These are phyloP conservation scores for Diachasmimorpha longicaudata DNA, from an alignment of 1,140 invertebrate genomes.

Conservation along the genomic window DNA sequence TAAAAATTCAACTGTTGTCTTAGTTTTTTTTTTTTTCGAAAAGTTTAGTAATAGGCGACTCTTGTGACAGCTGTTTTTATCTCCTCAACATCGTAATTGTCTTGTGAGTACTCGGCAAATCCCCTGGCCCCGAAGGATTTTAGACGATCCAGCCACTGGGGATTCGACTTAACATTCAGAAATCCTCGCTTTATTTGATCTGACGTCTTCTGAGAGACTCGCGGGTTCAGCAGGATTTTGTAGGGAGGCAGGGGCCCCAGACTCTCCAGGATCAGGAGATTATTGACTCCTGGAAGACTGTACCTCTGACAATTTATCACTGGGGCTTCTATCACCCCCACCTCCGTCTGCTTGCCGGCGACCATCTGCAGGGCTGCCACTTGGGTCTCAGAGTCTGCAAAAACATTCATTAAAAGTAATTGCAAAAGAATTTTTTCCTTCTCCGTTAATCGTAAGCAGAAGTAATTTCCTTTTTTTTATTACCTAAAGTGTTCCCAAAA, in stretches of 20 bases:
- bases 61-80: constrained; percentile 51
- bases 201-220: constrained; percentile 44
- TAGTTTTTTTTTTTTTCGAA: not conserved
- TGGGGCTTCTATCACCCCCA: constrained; percentile 64
- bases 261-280: constrained; percentile 60
- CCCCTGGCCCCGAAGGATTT: constrained; percentile 36
- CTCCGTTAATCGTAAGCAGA: too few relatives aligned
- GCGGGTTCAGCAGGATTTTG: constrained; percentile 62
- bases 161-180: constrained; percentile 46
- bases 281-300: constrained; percentile 54
- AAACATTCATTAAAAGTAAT: constrained; percentile 1
- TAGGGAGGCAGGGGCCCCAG: constrained; percentile 66
- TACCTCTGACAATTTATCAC: constrained; percentile 57
- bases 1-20: not conserved
- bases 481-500: constrained; percentile 63
- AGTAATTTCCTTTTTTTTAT: constrained; percentile 15
- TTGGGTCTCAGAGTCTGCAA: constrained; percentile 60
- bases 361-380: constrained; percentile 64
- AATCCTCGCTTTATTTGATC: constrained; percentile 53
- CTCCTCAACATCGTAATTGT: constrained; percentile 48
- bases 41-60: constrained; percentile 57
- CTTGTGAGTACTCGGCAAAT: constrained; percentile 49
- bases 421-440: not conserved
- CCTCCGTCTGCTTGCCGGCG: constrained; percentile 61
- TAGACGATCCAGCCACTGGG: constrained; percentile 41